These are phyloP conservation scores for Spizella passerina DNA, from an alignment of 2,797 vertebrate genomes.

Conservation along the genomic window DNA sequence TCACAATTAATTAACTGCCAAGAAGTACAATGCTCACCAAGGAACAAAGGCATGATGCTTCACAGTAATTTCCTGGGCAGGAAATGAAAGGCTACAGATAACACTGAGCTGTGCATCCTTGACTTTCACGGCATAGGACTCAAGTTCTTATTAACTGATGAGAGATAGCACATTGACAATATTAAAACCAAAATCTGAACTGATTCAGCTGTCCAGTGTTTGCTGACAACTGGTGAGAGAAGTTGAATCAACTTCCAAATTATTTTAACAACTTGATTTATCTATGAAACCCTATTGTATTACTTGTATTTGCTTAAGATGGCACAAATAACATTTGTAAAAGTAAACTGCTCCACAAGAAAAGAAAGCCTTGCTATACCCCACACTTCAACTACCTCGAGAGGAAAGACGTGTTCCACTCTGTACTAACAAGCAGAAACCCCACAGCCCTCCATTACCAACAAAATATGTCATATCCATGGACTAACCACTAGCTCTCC, in stretches of 20 bases:
- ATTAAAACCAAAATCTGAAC: conserved; percentile 73
- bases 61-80: conserved; percentile 91
- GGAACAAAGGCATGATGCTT: conserved; percentile 65
- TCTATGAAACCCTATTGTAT: background rate
- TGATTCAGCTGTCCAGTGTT: conserved; percentile 5
- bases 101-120: conserved; percentile 20
- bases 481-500: background rate
- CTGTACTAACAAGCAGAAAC: background rate
- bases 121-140: conserved; percentile 12
- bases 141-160: conserved; percentile 79
- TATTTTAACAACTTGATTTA: conserved; percentile 32
- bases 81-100: conserved; percentile 89
- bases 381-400: background rate
- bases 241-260: background rate
- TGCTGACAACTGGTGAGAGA: conserved; percentile 6
- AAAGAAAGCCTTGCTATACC: background rate
- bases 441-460: background rate
- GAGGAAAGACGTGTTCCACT: background rate
- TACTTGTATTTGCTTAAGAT: conserved; percentile 3
- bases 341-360: background rate
- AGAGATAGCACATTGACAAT: conserved; percentile 63
- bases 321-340: background rate
- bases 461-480: background rate
- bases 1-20: background rate
- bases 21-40: conserved; percentile 43